These are phyloP conservation scores for Pseudomugil tenellus DNA, from an alignment of 2,797 vertebrate genomes.

Conservation along the genomic window DNA sequence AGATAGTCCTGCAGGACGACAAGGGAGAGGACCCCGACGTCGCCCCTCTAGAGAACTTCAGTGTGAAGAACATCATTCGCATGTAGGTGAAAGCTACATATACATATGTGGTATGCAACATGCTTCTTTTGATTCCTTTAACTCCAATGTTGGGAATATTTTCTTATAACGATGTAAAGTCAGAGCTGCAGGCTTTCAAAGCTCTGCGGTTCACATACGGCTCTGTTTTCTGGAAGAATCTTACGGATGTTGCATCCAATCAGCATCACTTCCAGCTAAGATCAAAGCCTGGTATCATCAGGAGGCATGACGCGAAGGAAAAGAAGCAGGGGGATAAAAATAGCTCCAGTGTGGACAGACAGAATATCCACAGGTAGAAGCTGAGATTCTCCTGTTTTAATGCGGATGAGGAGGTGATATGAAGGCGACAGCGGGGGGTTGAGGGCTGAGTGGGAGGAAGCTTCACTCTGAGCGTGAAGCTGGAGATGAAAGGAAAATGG, in stretches of 20 bases:
- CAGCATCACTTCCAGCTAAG: conserved; percentile 32
- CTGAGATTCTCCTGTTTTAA: background rate
- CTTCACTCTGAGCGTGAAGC: conserved; percentile 35
- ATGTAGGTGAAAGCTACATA: conserved; percentile 85
- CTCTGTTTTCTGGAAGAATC: conserved; percentile 14
- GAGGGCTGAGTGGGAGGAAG: conserved; percentile 35
- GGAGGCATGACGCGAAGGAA: background rate
- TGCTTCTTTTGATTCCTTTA: no score
- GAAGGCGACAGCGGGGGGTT: conserved; percentile 42
- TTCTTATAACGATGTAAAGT: background rate
- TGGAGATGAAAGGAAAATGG: conserved; percentile 66
- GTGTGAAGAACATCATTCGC: conserved; percentile 94
- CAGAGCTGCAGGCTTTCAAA: background rate
- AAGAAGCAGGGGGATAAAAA: conserved; percentile 3
- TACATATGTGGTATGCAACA: no score
- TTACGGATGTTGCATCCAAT: conserved; percentile 29
- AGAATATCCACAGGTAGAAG: background rate
- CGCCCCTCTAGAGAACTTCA: conserved; percentile 95
- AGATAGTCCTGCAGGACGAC: conserved; percentile 96
- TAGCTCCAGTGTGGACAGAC: background rate
- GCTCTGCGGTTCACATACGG: background rate
- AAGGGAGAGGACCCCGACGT: conserved; percentile 92
- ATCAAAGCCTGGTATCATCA: conserved; percentile 44
- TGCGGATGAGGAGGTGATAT: conserved; percentile 37
- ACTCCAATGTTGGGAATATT: no score